A percentile compares a stretch with the other conserved stretches of the same genome.
These are phyloP conservation scores for Cyrtorhinus lividipennis DNA, from an alignment of 1,140 invertebrate species.

Conservation along the genomic window DNA sequence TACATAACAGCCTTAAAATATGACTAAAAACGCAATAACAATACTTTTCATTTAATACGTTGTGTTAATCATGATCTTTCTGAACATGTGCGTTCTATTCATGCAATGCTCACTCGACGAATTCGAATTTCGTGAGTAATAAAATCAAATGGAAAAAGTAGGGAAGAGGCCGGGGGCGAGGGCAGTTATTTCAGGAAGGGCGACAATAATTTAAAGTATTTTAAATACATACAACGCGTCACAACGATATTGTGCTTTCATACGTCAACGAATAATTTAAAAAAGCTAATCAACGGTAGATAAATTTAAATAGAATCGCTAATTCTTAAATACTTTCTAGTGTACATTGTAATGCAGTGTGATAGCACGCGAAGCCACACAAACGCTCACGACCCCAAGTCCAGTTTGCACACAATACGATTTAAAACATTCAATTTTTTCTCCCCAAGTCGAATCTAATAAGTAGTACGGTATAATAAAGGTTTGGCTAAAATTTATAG, in stretches of 20 bases:
- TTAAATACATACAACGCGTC: no score
- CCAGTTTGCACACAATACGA: background rate
- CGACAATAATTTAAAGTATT: no score
- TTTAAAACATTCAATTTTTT: background rate
- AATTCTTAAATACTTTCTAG: background rate
- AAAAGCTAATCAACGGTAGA: background rate
- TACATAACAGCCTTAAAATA: constrained; percentile 16
- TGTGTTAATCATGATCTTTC: background rate
- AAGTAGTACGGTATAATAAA: background rate
- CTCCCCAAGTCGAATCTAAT: background rate
- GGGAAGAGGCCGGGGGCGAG: background rate
- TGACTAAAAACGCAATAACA: background rate
- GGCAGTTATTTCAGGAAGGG: no score
- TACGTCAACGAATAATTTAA: background rate
- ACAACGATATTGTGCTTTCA: background rate
- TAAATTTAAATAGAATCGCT: background rate
- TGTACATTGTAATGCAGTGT: background rate
- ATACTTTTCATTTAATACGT: no score
- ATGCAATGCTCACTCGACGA: background rate
- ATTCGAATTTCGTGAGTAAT: background rate
- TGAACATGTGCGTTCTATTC: background rate
- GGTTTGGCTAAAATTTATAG: background rate
- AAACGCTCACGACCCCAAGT: background rate
- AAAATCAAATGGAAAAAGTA: background rate
- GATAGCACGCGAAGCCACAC: background rate